These are phyloP conservation scores for Cheilosia vernalis DNA, from an alignment of 2,888 invertebrate species.

Conservation along the genomic window DNA sequence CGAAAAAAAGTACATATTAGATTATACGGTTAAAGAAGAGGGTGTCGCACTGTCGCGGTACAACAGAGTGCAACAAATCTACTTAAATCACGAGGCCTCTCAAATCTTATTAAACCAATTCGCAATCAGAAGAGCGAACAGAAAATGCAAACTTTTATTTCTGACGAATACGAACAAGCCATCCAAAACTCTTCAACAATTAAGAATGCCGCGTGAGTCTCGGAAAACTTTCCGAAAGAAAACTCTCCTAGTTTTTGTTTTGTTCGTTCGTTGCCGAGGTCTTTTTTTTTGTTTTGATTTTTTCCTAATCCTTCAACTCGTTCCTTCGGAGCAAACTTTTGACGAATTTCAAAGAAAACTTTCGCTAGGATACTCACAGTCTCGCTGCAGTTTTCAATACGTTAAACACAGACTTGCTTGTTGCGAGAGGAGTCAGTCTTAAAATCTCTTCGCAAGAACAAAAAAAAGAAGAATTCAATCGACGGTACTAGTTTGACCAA, in stretches of 20 bases:
- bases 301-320: not conserved
- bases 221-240: conserved; percentile 32
- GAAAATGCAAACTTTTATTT: conserved; percentile 38
- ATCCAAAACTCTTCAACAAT: conserved; percentile 66
- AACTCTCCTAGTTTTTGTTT: conserved; percentile 29
- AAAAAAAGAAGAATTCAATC: conserved; percentile 44
- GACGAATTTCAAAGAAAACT: conserved; percentile 62
- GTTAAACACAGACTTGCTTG: conserved; percentile 39
- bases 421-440: not conserved
- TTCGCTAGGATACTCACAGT: conserved; percentile 44
- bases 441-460: not conserved
- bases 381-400: conserved; percentile 49
- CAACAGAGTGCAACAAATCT: not conserved
- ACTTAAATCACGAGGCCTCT: conserved; percentile 6
- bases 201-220: conserved; percentile 71
- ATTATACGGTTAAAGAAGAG: too few species aligned
- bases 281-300: conserved; percentile 9
- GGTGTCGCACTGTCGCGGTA: too few species aligned
- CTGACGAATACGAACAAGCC: conserved; percentile 37
- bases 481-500: conserved; percentile 63
- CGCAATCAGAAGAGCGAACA: conserved; percentile 35
- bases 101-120: conserved; percentile 60
- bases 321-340: conserved; percentile 48
- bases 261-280: conserved; percentile 11
- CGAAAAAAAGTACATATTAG: too few species aligned